These are phyloP conservation scores for Zeus faber DNA, from an alignment of 2,113 vertebrate genomes.

Conservation along the genomic window DNA sequence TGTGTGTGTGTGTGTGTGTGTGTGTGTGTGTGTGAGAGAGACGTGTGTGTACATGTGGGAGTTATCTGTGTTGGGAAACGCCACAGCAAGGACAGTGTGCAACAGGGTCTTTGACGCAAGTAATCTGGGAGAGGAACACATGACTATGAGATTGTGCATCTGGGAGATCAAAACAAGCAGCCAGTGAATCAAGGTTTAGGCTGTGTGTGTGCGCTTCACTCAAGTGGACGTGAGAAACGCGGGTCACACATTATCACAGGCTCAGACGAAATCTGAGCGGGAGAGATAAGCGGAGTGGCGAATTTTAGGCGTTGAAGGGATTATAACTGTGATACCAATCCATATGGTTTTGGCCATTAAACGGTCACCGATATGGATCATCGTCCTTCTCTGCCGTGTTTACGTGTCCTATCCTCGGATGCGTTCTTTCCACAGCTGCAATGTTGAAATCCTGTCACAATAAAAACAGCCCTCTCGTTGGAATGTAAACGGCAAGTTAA, in stretches of 20 bases:
- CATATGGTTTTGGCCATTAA: too few species aligned
- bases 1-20: constrained; percentile 21
- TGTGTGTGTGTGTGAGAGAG: constrained; percentile 2
- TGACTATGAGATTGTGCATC: constrained; percentile 21
- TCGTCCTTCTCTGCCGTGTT: constrained; percentile 31
- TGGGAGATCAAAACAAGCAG: constrained; percentile 46
- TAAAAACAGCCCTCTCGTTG: constrained; percentile 24
- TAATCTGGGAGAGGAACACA: constrained; percentile 28
- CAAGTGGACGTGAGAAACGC: too few species aligned
- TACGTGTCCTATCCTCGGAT: constrained; percentile 30
- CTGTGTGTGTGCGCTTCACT: too few species aligned
- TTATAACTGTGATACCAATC: background rate
- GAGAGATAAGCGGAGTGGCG: too few species aligned
- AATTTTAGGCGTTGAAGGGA: background rate
- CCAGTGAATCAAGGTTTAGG: constrained; percentile 7
- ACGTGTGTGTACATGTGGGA: background rate
- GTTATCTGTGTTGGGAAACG: constrained; percentile 60
- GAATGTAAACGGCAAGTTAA: constrained; percentile 15
- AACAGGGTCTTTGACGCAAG: constrained; percentile 55
- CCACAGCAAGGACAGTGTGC: constrained; percentile 54
- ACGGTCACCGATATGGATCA: background rate
- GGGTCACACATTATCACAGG: background rate
- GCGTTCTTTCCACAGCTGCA: constrained; percentile 52
- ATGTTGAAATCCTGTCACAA: constrained; percentile 38
- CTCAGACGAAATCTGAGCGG: background rate